These are phyloP conservation scores for Hydrozoanthus tunicans DNA, from an alignment of 64 coral and sea anemone species.

Conservation along the genomic window DNA sequence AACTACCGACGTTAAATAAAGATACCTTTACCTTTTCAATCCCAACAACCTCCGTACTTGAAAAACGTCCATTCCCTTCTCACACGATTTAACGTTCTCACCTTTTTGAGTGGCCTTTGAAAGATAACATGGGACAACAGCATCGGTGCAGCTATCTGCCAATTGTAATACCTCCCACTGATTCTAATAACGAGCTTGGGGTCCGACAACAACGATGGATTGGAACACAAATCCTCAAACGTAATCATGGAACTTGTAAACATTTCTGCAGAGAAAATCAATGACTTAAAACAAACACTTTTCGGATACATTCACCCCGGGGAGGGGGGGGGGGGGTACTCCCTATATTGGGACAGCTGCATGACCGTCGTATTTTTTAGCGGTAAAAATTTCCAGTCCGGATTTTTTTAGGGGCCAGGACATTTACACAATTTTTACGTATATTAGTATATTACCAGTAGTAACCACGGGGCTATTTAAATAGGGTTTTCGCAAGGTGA, in stretches of 20 bases:
- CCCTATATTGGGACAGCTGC: too few species aligned
- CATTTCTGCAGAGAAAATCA: constrained; percentile 61
- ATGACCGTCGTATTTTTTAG: too few species aligned
- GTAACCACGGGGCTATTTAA: too few species aligned
- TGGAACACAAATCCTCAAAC: constrained; percentile 84
- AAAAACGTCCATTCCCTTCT: background rate
- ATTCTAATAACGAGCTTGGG: constrained; percentile 95
- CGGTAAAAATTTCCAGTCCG: too few species aligned
- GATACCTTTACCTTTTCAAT: background rate
- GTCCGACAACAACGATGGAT: constrained; percentile 81
- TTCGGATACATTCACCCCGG: too few species aligned
- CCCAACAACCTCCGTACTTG: background rate
- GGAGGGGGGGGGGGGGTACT: too few species aligned
- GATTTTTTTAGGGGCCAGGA: too few species aligned
- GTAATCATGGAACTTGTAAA: constrained; percentile 79
- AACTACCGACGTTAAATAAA: too few species aligned
- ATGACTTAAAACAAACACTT: too few species aligned
- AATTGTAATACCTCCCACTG: constrained; percentile 92
- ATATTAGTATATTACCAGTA: too few species aligned
- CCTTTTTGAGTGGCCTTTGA: constrained; percentile 89
- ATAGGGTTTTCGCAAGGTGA: too few species aligned
- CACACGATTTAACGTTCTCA: background rate
- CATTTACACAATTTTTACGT: too few species aligned
- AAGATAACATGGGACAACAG: constrained; percentile 88
- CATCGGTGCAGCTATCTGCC: constrained; percentile 98